Evolutionary conservation across 1,140 invertebrate genomes (phyloP).

Genomic region (Eriocheir sinensis): DNA sequence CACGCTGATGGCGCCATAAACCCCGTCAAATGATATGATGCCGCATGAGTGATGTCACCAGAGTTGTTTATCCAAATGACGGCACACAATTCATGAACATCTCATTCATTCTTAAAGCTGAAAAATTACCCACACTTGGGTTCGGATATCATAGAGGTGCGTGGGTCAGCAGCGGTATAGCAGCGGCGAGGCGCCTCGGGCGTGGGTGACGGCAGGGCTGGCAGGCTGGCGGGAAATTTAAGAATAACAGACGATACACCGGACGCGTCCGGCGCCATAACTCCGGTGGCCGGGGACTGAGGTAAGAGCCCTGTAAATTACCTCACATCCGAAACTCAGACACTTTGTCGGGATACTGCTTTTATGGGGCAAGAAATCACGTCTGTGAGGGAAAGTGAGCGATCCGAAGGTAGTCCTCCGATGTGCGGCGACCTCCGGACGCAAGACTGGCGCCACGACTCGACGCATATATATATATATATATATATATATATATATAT

Average conservation of each 20-base stretch:
- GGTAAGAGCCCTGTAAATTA: slow-evolving; percentile 16
- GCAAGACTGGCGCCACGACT: neutral
- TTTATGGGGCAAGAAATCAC: slow-evolving; percentile 24
- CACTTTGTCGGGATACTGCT: slow-evolving; percentile 21
- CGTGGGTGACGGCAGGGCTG: neutral
- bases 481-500: no score
- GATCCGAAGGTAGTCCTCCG: neutral
- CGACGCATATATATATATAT: neutral
- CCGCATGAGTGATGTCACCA: neutral
- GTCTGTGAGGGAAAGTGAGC: slow-evolving; percentile 12
- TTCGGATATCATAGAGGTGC: neutral
- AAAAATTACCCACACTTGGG: neutral
- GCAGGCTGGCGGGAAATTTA: neutral
- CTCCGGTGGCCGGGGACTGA: neutral
- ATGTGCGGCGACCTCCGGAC: neutral
- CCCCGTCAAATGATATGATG: neutral
- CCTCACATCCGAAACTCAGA: slow-evolving; percentile 22
- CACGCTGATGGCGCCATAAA: no score
- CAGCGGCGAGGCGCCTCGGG: neutral
- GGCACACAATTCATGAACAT: neutral
- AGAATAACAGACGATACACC: slow-evolving; percentile 24
- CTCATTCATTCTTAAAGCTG: neutral
- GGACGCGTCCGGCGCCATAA: slow-evolving; percentile 8
- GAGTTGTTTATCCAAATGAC: neutral
- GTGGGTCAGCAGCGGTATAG: neutral